phyloP scores from a whole-genome alignment of 2,888 invertebrate genomes.

The Scrobipalpa costella region DNA sequence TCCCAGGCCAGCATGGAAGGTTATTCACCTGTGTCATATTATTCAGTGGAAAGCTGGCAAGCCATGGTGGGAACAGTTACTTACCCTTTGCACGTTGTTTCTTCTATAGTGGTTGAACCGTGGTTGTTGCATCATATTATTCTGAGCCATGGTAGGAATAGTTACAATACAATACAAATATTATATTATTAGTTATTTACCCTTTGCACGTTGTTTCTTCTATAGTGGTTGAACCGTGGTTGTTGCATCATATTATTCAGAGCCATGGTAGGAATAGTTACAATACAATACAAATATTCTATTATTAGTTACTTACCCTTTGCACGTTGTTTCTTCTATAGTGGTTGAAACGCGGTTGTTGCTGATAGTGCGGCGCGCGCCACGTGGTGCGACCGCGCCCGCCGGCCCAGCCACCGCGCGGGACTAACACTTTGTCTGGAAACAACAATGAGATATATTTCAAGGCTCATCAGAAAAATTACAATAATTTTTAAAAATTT shows the following conservation, averaged over 20 bases:
- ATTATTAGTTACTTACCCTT: conserved; percentile 49
- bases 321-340: conserved; percentile 58
- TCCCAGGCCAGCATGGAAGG: too few relatives aligned
- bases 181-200: too few relatives aligned
- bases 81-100: conserved; percentile 53
- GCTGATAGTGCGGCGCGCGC: conserved; percentile 53
- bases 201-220: conserved; percentile 55
- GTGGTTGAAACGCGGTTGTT: conserved; percentile 42
- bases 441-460: too few relatives aligned
- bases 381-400: conserved; percentile 56
- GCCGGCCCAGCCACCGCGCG: conserved; percentile 45
- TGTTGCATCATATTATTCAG: too few relatives aligned
- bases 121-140: conserved; percentile 36
- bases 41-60: too few relatives aligned
- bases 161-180: too few relatives aligned
- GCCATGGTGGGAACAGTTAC: too few relatives aligned
- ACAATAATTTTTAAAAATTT: too few relatives aligned
- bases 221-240: conserved; percentile 46
- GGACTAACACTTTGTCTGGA: conserved; percentile 69
- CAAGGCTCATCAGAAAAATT: too few relatives aligned
- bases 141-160: too few relatives aligned
- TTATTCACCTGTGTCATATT: conserved; percentile 47
- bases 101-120: conserved; percentile 52
- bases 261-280: too few relatives aligned
- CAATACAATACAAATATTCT: too few relatives aligned